A percentile compares a stretch with the other conserved stretches of the same genome.
Conservation (phyloP, 2,888 invertebrate genomes). For the Mantis religiosa region DNA sequence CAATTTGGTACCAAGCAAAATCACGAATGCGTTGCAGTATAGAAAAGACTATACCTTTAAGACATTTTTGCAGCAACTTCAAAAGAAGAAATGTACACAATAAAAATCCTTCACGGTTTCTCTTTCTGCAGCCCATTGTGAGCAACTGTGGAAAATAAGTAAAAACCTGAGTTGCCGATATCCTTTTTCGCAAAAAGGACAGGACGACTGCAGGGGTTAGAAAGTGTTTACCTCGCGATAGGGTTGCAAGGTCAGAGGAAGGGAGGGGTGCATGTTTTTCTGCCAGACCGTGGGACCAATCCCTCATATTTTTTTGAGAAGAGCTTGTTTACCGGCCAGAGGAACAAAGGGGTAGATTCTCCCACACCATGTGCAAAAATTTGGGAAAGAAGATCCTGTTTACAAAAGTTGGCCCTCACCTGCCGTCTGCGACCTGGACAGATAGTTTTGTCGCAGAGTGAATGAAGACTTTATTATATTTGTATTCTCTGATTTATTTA, state of each 20-base stretch:
- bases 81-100: background rate
- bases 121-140: background rate
- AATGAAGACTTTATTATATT: too few species aligned
- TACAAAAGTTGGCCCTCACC: background rate
- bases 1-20: too few species aligned
- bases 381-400: background rate
- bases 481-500: too few species aligned
- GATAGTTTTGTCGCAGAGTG: too few species aligned
- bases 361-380: background rate
- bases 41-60: background rate
- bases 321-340: background rate
- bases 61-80: background rate
- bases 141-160: background rate
- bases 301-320: background rate
- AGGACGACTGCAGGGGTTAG: background rate
- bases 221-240: background rate
- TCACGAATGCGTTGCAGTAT: too few species aligned
- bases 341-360: background rate
- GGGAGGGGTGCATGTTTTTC: background rate
- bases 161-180: background rate
- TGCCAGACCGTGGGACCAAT: background rate
- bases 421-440: background rate
- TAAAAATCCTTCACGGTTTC: background rate
- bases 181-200: conserved; percentile 5
- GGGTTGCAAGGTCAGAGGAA: background rate